Conservation (phyloP, 2,113 vertebrate species). For the Erinaceus europaeus region DNA sequence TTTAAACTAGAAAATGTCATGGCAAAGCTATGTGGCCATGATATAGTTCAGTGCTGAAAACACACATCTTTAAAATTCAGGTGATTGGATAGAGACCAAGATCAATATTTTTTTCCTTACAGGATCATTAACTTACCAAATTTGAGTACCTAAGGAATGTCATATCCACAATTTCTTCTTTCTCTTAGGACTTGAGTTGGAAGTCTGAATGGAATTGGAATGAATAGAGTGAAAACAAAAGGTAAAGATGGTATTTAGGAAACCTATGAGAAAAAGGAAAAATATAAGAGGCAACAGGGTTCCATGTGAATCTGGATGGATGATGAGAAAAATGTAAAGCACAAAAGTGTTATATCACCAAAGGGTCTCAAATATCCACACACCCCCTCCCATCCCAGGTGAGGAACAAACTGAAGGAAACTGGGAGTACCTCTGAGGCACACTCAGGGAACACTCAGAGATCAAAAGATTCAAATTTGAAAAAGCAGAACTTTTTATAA, state of each 20-base stretch:
- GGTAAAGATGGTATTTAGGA: not conserved
- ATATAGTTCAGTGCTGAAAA: not conserved
- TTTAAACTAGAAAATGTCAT: not conserved
- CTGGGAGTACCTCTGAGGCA: too few relatives aligned
- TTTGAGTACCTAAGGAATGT: not conserved
- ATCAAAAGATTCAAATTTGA: not conserved
- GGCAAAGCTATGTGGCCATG: not conserved
- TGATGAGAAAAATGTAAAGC: not conserved
- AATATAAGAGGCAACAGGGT: not conserved
- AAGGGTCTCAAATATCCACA: not conserved
- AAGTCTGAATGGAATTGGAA: not conserved
- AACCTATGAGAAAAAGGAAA: not conserved
- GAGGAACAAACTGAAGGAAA: not conserved
- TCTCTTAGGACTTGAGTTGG: not conserved
- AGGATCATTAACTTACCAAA: constrained; percentile 36
- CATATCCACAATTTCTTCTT: not conserved
- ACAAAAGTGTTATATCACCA: not conserved
- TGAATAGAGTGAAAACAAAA: not conserved
- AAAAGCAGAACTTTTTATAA: constrained; percentile 12
- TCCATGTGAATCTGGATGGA: not conserved
- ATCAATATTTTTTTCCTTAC: not conserved
- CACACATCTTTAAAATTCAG: not conserved
- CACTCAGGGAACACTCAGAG: not conserved
- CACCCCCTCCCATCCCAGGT: not conserved
- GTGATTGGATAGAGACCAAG: not conserved